Evolutionary conservation across 53 echinoderm and acorn worm species (phyloP).

Genomic region (Stichopus horrens): DNA sequence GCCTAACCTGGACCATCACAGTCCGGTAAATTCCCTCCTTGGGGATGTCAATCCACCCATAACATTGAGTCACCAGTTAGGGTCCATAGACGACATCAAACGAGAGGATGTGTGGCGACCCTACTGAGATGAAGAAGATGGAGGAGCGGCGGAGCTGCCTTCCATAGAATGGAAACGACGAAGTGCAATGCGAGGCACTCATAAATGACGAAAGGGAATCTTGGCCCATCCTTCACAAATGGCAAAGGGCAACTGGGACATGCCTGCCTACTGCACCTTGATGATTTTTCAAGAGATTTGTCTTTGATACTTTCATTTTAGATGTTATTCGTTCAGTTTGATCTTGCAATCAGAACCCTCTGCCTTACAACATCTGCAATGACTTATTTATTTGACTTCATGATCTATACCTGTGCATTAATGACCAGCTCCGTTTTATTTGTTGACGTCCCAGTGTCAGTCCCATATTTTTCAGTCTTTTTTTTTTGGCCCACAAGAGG

Average conservation of each 20-base stretch:
- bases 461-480: neutral
- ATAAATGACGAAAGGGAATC: too few species aligned
- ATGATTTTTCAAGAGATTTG: neutral
- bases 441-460: neutral
- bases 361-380: conserved; percentile 20
- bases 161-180: too few species aligned
- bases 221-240: too few species aligned
- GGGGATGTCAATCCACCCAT: conserved; percentile 65
- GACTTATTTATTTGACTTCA: conserved; percentile 22
- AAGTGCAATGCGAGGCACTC: neutral
- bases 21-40: conserved; percentile 51
- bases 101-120: conserved; percentile 99
- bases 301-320: neutral
- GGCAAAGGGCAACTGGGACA: neutral
- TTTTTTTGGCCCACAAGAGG: neutral
- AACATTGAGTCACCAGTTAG: conserved; percentile 54
- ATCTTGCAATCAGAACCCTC: neutral
- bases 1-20: conserved; percentile 48
- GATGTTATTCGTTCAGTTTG: neutral
- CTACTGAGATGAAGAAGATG: conserved; percentile 55
- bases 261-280: neutral
- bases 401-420: neutral
- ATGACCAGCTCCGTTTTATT: neutral
- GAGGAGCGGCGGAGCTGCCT: neutral
- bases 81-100: conserved; percentile 67